Percentiles rank a stretch among this genome's conserved stretches.
Evolutionary conservation across 2,797 vertebrate species (phyloP).

Genomic region (Nasua narica): DNA sequence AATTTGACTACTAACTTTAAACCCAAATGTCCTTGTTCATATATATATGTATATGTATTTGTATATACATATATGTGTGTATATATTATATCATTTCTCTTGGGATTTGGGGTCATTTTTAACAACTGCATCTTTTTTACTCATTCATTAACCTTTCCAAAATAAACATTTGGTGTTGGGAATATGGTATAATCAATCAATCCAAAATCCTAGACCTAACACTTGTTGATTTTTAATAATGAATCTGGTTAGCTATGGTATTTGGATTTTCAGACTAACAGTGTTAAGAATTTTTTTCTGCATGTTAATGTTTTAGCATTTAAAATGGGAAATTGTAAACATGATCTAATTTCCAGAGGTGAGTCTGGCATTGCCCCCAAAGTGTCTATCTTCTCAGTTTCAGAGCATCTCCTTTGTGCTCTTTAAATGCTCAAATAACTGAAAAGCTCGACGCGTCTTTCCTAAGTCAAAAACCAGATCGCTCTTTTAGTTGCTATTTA

Average conservation of each 20-base stretch:
- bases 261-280: slow-evolving; percentile 74
- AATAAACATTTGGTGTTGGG: slow-evolving; percentile 86
- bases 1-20: slow-evolving; percentile 99
- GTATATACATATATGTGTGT: slow-evolving; percentile 75
- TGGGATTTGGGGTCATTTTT: slow-evolving; percentile 91
- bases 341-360: slow-evolving; percentile 59
- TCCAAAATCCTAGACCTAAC: slow-evolving; percentile 92
- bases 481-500: slow-evolving; percentile 28
- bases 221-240: slow-evolving; percentile 84
- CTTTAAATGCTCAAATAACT: slow-evolving; percentile 32
- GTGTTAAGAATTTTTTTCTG: slow-evolving; percentile 78
- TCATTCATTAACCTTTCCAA: slow-evolving; percentile 90
- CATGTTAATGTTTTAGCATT: slow-evolving; percentile 74
- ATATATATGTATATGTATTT: slow-evolving; percentile 76
- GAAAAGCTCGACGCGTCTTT: slow-evolving; percentile 52
- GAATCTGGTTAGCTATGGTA: slow-evolving; percentile 63
- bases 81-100: slow-evolving; percentile 87
- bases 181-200: slow-evolving; percentile 83
- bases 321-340: slow-evolving; percentile 79
- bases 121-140: slow-evolving; percentile 89
- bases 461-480: not conserved
- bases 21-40: slow-evolving; percentile 92
- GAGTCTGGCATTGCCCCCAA: slow-evolving; percentile 53
- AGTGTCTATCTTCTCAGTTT: slow-evolving; percentile 38
- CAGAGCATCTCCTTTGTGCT: not conserved